phyloP scores from a whole-genome alignment of 2,113 vertebrate genomes.

The Pseudorasbora parva region DNA sequence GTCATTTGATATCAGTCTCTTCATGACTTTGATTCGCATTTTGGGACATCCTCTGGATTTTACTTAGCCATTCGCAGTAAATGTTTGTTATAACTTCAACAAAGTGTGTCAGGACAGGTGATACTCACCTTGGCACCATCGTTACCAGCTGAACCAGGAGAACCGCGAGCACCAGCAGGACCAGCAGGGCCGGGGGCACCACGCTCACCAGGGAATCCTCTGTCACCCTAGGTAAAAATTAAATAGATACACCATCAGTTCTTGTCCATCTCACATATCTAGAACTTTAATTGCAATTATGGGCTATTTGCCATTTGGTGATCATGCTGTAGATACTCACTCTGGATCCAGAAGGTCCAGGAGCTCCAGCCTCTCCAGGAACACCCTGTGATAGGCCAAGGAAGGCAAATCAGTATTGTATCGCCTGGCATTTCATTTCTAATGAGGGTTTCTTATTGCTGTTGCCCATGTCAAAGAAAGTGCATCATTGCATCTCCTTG shows the following conservation, averaged over 20 bases:
- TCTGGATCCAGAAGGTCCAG: conserved; percentile 86
- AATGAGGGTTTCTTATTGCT: not conserved
- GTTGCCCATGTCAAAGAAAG: not conserved
- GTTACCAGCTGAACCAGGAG: conserved; percentile 89
- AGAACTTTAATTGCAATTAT: not conserved
- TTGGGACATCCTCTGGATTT: not conserved
- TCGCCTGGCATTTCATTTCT: not conserved
- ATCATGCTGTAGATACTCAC: conserved; percentile 76
- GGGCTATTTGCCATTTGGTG: not conserved
- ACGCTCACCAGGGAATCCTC: conserved; percentile 96
- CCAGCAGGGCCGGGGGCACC: conserved; percentile 86
- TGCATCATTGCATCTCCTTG: not conserved
- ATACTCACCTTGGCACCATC: conserved; percentile 95
- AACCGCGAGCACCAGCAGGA: conserved; percentile 87
- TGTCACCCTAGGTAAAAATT: conserved; percentile 83
- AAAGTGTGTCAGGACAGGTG: not conserved
- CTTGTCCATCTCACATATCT: not conserved
- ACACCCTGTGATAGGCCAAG: conserved; percentile 72
- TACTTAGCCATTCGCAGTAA: not conserved
- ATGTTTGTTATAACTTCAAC: not conserved
- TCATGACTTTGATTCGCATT: not conserved
- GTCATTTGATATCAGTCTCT: not conserved
- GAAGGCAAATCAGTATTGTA: not conserved
- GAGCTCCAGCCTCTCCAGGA: conserved; percentile 86
- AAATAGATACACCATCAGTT: not conserved